phyloP scores from a whole-genome alignment of 2,797 vertebrate species.

The Ctenochaetus hawaiiensis region DNA sequence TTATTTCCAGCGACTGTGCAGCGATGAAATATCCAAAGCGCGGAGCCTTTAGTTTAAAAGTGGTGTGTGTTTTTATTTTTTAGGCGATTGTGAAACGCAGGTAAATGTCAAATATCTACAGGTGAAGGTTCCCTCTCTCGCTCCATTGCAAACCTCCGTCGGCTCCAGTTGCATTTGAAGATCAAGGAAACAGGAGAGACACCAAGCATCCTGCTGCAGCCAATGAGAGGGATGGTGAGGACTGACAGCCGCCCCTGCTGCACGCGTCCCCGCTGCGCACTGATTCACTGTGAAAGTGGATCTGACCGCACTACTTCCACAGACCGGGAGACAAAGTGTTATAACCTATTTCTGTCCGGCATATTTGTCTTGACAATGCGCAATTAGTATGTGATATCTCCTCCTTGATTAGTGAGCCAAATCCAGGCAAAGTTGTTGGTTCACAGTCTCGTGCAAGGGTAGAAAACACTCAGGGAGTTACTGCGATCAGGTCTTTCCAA shows the following conservation, averaged over 20 bases:
- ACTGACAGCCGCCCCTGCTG: conserved; percentile 62
- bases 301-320: conserved; percentile 39
- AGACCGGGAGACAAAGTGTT: background rate
- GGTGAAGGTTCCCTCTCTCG: conserved; percentile 72
- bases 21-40: conserved; percentile 31
- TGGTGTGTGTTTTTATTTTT: background rate
- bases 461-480: conserved; percentile 17
- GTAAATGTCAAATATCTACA: conserved; percentile 63
- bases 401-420: background rate
- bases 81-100: background rate
- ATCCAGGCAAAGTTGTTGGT: background rate
- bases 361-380: background rate
- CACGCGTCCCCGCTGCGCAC: conserved; percentile 66
- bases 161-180: conserved; percentile 66
- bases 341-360: background rate
- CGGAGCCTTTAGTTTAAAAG: conserved; percentile 43
- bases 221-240: conserved; percentile 76
- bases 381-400: background rate
- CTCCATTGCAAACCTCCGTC: conserved; percentile 68
- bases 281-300: conserved; percentile 62
- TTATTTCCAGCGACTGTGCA: conserved; percentile 64
- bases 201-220: conserved; percentile 71
- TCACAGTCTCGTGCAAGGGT: background rate
- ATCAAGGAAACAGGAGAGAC: conserved; percentile 54
- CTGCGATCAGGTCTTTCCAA: background rate